Percentiles rank a stretch among this genome's conserved stretches.
phyloP scores from a whole-genome alignment of 2,113 vertebrate genomes.

The Dromaius novaehollandiae region DNA sequence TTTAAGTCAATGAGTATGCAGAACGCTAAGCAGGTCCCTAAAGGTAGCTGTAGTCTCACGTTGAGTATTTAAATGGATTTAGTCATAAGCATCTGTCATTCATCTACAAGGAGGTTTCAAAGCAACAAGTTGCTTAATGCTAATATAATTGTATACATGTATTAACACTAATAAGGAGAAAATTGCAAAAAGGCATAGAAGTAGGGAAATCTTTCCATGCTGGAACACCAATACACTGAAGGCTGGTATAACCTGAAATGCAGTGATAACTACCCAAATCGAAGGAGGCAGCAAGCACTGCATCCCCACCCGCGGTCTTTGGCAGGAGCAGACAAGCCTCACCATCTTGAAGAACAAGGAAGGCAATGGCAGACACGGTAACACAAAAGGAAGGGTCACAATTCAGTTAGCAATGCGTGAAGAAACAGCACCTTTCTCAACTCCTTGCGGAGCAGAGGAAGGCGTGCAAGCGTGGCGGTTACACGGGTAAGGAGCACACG shows the following conservation, averaged over 20 bases:
- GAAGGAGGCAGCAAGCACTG: background rate
- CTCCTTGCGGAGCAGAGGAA: too few species aligned
- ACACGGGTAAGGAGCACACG: too few species aligned
- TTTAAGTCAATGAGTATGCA: background rate
- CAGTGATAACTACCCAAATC: background rate
- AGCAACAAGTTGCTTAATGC: background rate
- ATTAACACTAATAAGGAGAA: background rate
- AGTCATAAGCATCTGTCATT: background rate
- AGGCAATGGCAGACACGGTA: background rate
- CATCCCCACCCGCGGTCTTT: background rate
- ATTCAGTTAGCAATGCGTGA: too few species aligned
- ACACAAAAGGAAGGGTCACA: background rate
- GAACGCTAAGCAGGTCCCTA: background rate
- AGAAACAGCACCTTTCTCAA: too few species aligned
- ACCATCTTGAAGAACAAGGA: background rate
- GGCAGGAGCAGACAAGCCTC: background rate
- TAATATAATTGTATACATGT: background rate
- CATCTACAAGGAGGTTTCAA: slow-evolving; percentile 8
- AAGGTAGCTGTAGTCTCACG: background rate
- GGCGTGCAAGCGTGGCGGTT: too few species aligned
- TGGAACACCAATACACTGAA: background rate
- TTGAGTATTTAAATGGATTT: slow-evolving; percentile 21
- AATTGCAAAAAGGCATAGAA: background rate
- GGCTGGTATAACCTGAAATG: background rate
- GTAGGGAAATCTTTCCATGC: background rate